Conservation (phyloP, 2,797 vertebrate species). For the Microcaecilia unicolor region DNA sequence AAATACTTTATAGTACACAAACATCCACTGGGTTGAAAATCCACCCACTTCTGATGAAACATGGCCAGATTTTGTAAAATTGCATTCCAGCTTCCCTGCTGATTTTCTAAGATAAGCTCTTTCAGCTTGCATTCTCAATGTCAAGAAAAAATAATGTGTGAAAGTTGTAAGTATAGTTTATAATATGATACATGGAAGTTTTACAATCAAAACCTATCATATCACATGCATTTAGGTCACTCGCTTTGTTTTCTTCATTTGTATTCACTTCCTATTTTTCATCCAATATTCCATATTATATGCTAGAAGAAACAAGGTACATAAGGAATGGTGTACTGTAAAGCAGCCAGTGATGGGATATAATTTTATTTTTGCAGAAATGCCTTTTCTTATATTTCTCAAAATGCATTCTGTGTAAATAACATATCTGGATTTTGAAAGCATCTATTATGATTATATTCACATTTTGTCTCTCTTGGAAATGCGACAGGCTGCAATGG, state of each 20-base stretch:
- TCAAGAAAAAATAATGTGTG: slow-evolving; percentile 51
- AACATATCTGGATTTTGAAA: too few relatives aligned
- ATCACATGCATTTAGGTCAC: slow-evolving; percentile 11
- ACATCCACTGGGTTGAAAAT: slow-evolving; percentile 67
- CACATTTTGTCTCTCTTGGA: too few relatives aligned
- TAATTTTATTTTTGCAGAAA: too few relatives aligned
- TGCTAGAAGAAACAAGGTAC: too few relatives aligned
- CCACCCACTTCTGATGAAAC: slow-evolving; percentile 70
- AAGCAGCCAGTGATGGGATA: too few relatives aligned
- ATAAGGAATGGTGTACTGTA: too few relatives aligned
- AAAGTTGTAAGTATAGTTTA: slow-evolving; percentile 36
- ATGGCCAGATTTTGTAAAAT: slow-evolving; percentile 66
- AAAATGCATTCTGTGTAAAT: too few relatives aligned
- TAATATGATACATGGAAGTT: slow-evolving; percentile 37
- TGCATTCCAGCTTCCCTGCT: slow-evolving; percentile 62
- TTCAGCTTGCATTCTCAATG: slow-evolving; percentile 51
- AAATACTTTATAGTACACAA: slow-evolving; percentile 73
- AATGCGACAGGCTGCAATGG: too few relatives aligned
- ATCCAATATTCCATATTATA: too few relatives aligned
- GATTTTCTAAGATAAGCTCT: slow-evolving; percentile 61
- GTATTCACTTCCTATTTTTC: slow-evolving; percentile 12
- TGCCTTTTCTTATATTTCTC: too few relatives aligned
- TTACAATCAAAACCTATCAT: slow-evolving; percentile 29
- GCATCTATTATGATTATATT: too few relatives aligned
- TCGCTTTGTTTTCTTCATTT: slow-evolving; percentile 12